These are phyloP conservation scores for Aethina tumida DNA, from an alignment of 1,140 invertebrate genomes.

Conservation along the genomic window DNA sequence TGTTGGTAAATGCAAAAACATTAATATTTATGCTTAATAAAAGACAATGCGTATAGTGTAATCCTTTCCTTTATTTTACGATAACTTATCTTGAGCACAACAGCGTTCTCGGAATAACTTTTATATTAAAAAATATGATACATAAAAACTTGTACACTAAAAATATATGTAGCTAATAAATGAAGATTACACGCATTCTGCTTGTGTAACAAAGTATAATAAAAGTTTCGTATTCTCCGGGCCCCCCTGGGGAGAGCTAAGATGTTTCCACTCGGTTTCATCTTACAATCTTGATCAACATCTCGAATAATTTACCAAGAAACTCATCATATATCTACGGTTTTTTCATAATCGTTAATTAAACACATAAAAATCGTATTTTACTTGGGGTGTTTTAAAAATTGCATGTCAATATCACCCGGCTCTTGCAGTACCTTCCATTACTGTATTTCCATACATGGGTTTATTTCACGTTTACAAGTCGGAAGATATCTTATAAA, in stretches of 20 bases:
- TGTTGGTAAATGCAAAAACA: not conserved
- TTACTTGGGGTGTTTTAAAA: too few relatives aligned
- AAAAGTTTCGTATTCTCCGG: constrained; percentile 8
- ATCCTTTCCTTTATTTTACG: constrained; percentile 1
- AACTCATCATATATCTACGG: not conserved
- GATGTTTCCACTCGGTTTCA: constrained; percentile 10
- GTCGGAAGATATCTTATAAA: too few relatives aligned
- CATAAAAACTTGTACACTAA: not conserved
- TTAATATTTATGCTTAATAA: not conserved
- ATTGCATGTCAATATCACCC: too few relatives aligned
- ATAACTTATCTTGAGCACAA: not conserved
- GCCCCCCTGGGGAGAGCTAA: not conserved
- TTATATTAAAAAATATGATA: not conserved
- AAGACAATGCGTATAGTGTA: not conserved
- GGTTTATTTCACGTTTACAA: too few relatives aligned
- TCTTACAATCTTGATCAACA: constrained; percentile 7
- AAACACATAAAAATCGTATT: constrained; percentile 3
- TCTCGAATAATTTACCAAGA: constrained; percentile 7
- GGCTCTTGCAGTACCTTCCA: too few relatives aligned
- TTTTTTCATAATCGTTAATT: constrained; percentile 2
- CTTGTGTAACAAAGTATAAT: constrained; percentile 10
- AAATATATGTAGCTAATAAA: constrained; percentile 10
- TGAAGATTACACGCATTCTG: constrained; percentile 7
- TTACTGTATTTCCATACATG: too few relatives aligned
- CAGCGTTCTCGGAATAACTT: not conserved